Evolutionary conservation across 2,797 vertebrate genomes (phyloP).

Genomic region (Melanotaenia nigrans): DNA sequence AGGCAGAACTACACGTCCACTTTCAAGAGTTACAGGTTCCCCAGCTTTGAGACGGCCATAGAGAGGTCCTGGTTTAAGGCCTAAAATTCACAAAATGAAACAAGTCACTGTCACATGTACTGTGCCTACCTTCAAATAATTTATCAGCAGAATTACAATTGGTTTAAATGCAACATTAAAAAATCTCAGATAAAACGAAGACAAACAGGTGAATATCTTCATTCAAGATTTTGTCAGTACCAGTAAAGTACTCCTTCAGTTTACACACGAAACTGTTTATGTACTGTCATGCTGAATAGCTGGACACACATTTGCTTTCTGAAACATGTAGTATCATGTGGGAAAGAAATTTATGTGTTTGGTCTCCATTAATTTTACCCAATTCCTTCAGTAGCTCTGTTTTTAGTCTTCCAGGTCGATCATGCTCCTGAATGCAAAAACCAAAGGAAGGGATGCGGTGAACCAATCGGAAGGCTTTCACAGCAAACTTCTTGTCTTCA

Average conservation of each 20-base stretch:
- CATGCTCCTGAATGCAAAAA: constrained; percentile 88
- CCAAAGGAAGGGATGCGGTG: constrained; percentile 94
- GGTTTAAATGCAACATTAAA: background rate
- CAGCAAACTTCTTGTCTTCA: constrained; percentile 84
- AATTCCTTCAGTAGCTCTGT: constrained; percentile 86
- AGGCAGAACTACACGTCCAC: constrained; percentile 78
- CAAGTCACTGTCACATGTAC: background rate
- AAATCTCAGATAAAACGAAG: background rate
- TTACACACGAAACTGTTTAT: background rate
- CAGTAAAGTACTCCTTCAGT: background rate
- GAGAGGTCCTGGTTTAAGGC: constrained; percentile 88
- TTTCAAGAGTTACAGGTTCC: constrained; percentile 81
- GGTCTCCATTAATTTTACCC: constrained; percentile 72
- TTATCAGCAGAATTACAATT: background rate
- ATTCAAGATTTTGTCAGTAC: background rate
- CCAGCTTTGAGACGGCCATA: constrained; percentile 91
- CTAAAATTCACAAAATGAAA: constrained; percentile 67
- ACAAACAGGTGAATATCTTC: background rate
- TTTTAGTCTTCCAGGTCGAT: constrained; percentile 87
- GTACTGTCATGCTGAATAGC: no score
- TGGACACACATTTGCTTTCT: background rate
- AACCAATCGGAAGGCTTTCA: constrained; percentile 91
- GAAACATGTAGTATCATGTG: background rate
- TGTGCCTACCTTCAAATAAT: background rate
- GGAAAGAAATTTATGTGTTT: no score